phyloP scores from a whole-genome alignment of 2,113 vertebrate species.

The Crotalus viridis region DNA sequence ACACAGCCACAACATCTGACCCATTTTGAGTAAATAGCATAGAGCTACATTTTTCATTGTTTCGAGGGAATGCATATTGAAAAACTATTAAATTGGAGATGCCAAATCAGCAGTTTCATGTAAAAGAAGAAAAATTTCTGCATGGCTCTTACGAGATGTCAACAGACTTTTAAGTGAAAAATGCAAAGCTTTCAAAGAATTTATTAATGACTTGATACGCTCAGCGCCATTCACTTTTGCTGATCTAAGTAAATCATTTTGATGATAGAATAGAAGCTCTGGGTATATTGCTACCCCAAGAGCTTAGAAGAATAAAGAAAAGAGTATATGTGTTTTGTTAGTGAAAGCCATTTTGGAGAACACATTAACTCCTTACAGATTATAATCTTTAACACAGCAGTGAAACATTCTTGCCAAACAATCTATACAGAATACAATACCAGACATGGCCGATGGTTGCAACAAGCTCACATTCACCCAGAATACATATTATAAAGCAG shows the following conservation, averaged over 20 bases:
- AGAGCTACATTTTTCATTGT: background rate
- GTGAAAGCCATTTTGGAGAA: background rate
- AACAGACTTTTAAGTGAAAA: background rate
- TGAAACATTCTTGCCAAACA: background rate
- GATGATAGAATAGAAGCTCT: background rate
- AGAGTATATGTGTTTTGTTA: background rate
- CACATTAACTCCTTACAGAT: background rate
- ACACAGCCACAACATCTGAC: background rate
- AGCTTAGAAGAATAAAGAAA: background rate
- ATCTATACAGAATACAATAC: background rate
- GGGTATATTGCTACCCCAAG: background rate
- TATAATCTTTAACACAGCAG: background rate
- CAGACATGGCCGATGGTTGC: background rate
- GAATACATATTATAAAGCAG: background rate
- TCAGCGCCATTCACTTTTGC: background rate
- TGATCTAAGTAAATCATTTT: slow-evolving; percentile 10
- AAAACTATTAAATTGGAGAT: background rate
- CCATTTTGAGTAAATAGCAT: background rate
- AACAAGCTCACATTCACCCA: background rate
- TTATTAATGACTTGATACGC: slow-evolving; percentile 3
- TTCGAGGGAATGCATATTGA: background rate
- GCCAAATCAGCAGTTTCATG: background rate
- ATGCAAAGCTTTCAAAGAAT: background rate
- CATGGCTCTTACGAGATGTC: background rate
- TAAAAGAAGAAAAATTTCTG: background rate